Conservation (phyloP, 2,797 vertebrate species). For the Delichon dasypus region DNA sequence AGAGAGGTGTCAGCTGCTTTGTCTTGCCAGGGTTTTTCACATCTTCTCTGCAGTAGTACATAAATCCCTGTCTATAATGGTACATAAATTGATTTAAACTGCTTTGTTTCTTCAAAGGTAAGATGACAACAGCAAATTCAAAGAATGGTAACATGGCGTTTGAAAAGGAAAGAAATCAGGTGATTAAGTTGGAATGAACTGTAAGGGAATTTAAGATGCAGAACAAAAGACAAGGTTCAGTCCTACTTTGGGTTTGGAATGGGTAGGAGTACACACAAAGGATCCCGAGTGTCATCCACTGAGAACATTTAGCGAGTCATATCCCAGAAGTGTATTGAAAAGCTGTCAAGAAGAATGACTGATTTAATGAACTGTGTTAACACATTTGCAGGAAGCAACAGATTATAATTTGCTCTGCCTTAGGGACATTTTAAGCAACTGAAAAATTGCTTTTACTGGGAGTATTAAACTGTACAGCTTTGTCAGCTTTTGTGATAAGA, state of each 20-base stretch:
- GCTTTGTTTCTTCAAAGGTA: background rate
- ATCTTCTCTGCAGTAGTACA: background rate
- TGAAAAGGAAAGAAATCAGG: background rate
- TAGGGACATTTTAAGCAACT: conserved; percentile 25
- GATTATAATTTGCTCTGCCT: conserved; percentile 38
- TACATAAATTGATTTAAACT: background rate
- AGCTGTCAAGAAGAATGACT: conserved; percentile 40
- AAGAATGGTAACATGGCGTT: background rate
- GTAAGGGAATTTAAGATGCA: background rate
- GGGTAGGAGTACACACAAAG: background rate
- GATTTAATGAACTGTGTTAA: conserved; percentile 58
- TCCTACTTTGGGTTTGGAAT: background rate
- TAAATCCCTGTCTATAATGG: background rate
- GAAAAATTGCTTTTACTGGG: conserved; percentile 31
- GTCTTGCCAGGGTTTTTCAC: background rate
- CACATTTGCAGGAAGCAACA: conserved; percentile 29
- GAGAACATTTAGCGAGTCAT: background rate
- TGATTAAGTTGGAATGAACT: background rate
- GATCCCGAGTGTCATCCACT: background rate
- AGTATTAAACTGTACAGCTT: background rate
- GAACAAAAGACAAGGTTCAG: background rate
- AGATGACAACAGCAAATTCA: background rate
- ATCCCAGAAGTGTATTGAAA: conserved; percentile 16
- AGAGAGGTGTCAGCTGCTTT: background rate
- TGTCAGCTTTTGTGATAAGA: background rate